Evolutionary conservation across 1,140 invertebrate genomes (phyloP).

Genomic region (Acyrthosiphon pisum): DNA sequence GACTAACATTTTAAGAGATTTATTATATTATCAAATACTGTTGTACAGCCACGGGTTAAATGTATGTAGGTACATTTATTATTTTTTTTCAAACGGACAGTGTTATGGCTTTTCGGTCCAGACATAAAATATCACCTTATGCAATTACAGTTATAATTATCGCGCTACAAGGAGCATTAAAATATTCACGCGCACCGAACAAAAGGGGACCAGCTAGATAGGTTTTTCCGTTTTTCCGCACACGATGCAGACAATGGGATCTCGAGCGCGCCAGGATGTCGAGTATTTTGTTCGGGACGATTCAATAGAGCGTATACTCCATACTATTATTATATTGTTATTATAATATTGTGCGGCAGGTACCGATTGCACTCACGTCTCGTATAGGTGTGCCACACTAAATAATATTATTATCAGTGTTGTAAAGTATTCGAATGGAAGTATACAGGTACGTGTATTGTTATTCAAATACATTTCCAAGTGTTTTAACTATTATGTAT

Average conservation of each 20-base stretch:
- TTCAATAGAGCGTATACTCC: not conserved
- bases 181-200: not conserved
- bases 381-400: not conserved
- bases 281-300: too few species aligned
- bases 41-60: not conserved
- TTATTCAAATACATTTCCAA: not conserved
- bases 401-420: not conserved
- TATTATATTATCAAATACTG: not conserved
- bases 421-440: not conserved
- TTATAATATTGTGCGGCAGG: not conserved
- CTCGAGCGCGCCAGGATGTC: not conserved
- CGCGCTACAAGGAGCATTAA: not conserved
- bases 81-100: not conserved
- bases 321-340: not conserved
- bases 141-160: not conserved
- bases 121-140: not conserved
- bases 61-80: not conserved
- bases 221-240: not conserved
- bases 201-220: not conserved
- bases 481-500: not conserved
- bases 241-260: not conserved
- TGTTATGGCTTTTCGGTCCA: not conserved
- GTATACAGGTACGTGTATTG: not conserved
- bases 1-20: not conserved
- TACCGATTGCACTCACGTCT: not conserved